A percentile compares a stretch with the other conserved stretches of the same genome.
phyloP scores from a whole-genome alignment of 1,140 invertebrate species.

The Oreohelix idahoensis region DNA sequence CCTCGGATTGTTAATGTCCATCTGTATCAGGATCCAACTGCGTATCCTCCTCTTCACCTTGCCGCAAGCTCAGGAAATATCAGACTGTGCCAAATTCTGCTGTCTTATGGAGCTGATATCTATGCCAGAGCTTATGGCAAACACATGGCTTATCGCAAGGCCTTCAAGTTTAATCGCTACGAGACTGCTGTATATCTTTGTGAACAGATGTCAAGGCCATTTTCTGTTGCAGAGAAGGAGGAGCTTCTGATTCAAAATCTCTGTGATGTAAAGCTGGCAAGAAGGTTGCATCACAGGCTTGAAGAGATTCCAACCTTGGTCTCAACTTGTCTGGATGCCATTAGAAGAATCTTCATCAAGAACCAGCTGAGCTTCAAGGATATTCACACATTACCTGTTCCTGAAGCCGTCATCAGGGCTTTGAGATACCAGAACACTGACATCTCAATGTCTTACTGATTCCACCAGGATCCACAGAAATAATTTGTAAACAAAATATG shows the following conservation, averaged over 20 bases:
- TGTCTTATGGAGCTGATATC: slow-evolving; percentile 27
- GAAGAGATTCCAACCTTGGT: slow-evolving; percentile 9
- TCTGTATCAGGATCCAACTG: slow-evolving; percentile 23
- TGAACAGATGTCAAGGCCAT: slow-evolving; percentile 31
- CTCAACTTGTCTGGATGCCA: slow-evolving; percentile 6
- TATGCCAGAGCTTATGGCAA: slow-evolving; percentile 26
- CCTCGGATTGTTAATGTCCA: slow-evolving; percentile 32
- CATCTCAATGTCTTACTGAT: slow-evolving; percentile 1
- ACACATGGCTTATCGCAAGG: slow-evolving; percentile 20
- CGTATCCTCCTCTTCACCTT: slow-evolving; percentile 21
- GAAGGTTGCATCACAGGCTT: background rate
- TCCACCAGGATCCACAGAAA: background rate
- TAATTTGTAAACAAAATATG: too few relatives aligned
- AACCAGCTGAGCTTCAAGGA: slow-evolving; percentile 19
- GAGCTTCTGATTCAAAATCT: background rate
- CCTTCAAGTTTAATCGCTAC: slow-evolving; percentile 21
- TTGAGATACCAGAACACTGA: slow-evolving; percentile 30
- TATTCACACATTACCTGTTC: slow-evolving; percentile 4
- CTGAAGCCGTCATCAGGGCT: slow-evolving; percentile 3
- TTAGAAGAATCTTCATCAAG: slow-evolving; percentile 6
- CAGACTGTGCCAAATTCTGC: background rate
- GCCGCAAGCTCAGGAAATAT: slow-evolving; percentile 24
- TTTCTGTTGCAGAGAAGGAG: background rate
- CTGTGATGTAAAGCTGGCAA: background rate
- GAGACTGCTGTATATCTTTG: slow-evolving; percentile 18